These are phyloP conservation scores for Monarcha castaneiventris DNA, from an alignment of 2,113 vertebrate genomes.

Conservation along the genomic window DNA sequence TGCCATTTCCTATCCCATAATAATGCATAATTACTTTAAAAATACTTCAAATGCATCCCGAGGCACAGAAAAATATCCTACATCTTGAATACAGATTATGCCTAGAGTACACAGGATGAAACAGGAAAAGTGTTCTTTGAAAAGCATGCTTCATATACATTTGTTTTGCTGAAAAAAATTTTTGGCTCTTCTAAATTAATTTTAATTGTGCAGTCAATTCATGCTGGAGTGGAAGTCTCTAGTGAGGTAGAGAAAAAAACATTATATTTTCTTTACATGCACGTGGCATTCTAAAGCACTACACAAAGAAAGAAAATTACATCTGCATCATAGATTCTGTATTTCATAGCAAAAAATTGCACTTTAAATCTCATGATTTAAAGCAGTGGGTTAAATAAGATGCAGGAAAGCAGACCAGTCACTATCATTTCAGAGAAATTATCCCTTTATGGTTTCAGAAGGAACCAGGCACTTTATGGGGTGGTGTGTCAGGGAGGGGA, in stretches of 20 bases:
- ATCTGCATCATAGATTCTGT: background rate
- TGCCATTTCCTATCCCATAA: conserved; percentile 33
- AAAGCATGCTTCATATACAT: background rate
- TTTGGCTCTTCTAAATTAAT: background rate
- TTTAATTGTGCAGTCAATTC: background rate
- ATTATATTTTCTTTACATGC: background rate
- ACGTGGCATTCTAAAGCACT: background rate
- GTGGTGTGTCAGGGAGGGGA: background rate
- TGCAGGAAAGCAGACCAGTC: background rate
- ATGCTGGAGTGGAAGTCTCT: background rate
- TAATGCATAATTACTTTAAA: conserved; percentile 36
- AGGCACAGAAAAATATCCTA: background rate
- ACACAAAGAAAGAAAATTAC: background rate
- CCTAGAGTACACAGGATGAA: background rate
- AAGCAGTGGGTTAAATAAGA: background rate
- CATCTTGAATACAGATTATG: conserved; percentile 44
- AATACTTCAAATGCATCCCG: conserved; percentile 41
- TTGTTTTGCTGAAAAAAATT: background rate
- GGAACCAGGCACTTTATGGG: background rate
- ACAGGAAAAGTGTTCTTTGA: background rate
- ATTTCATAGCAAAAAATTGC: background rate
- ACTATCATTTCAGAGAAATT: background rate
- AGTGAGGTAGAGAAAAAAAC: background rate
- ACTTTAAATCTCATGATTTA: background rate
- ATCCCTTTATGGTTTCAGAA: background rate